Conservation (phyloP, 2,797 vertebrate genomes). For the Phrynocephalus vlangalii region DNA sequence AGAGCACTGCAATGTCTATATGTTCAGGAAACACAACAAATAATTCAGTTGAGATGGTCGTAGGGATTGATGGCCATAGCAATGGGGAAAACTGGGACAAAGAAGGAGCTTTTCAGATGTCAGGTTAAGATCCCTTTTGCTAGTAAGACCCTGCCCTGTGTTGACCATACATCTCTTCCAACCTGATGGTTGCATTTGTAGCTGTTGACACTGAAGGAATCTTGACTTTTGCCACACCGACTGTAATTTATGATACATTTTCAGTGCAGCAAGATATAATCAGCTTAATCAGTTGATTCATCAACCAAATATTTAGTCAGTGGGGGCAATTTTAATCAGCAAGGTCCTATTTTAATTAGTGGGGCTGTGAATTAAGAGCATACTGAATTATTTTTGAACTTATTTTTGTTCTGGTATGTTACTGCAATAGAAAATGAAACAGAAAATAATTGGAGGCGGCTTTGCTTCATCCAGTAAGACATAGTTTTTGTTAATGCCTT, state of each 20-base stretch:
- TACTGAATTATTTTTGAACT: not conserved
- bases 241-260: conserved; percentile 62
- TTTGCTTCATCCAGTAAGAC: not conserved
- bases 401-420: conserved; percentile 13
- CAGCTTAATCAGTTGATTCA: not conserved
- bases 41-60: too few species aligned
- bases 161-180: not conserved
- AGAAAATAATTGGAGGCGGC: not conserved
- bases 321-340: conserved; percentile 9
- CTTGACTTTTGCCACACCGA: conserved; percentile 72
- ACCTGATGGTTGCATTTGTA: conserved; percentile 11
- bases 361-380: not conserved
- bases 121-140: not conserved
- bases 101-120: conserved; percentile 17
- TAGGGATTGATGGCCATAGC: not conserved
- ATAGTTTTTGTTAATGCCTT: not conserved
- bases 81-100: not conserved
- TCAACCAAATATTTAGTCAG: not conserved
- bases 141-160: not conserved
- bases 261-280: not conserved
- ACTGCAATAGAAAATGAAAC: not conserved
- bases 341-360: conserved; percentile 1
- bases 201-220: conserved; percentile 20
- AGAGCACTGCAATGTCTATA: not conserved
- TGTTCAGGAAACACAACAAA: not conserved